These are phyloP conservation scores for Sycobia sp. DNA, from an alignment of 1,140 invertebrate species.

Conservation along the genomic window DNA sequence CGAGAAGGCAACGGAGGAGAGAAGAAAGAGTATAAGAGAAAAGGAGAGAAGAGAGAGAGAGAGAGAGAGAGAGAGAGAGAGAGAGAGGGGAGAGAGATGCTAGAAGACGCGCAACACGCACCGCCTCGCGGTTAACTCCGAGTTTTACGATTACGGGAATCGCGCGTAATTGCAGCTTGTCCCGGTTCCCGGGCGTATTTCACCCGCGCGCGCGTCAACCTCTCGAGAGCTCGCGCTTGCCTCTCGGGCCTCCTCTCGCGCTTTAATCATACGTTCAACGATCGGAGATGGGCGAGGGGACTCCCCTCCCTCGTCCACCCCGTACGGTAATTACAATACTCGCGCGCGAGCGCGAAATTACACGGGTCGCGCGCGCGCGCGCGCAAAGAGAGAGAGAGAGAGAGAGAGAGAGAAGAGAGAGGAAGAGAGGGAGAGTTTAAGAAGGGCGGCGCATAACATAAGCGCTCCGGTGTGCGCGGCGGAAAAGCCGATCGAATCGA, in stretches of 20 bases:
- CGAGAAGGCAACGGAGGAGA: not conserved
- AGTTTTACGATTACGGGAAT: slow-evolving; percentile 55
- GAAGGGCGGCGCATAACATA: not conserved
- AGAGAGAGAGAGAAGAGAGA: no score
- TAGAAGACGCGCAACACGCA: slow-evolving; percentile 14
- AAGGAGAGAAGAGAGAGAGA: not conserved
- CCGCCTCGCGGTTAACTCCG: slow-evolving; percentile 42
- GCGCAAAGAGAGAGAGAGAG: no score
- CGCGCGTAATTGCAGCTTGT: slow-evolving; percentile 49
- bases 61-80: not conserved
- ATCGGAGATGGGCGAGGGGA: not conserved
- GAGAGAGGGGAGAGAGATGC: not conserved
- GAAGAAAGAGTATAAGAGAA: not conserved
- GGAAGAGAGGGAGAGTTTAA: no score
- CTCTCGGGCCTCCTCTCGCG: slow-evolving; percentile 11
- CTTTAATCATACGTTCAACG: slow-evolving; percentile 31
- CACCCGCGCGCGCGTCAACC: slow-evolving; percentile 29
- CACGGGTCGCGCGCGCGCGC: not conserved
- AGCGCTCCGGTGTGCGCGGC: not conserved
- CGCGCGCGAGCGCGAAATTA: slow-evolving; percentile 20
- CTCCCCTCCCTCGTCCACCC: not conserved
- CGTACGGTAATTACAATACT: slow-evolving; percentile 44
- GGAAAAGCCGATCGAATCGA: not conserved
- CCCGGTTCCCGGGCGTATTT: slow-evolving; percentile 44
- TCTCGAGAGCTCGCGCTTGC: not conserved